Evolutionary conservation across 2,113 vertebrate species (phyloP).

Genomic region (Thunnus thynnus): DNA sequence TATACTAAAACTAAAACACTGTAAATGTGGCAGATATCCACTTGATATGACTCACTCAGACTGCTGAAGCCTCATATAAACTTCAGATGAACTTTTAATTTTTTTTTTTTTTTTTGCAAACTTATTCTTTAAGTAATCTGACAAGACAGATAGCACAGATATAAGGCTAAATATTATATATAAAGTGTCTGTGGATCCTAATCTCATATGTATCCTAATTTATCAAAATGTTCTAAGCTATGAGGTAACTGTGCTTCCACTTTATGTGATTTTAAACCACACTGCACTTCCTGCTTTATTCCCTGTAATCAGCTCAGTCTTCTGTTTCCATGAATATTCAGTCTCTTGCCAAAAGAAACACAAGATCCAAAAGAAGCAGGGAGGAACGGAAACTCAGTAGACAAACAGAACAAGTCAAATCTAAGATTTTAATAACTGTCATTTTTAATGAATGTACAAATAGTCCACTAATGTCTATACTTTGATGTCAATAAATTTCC

Average conservation of each 20-base stretch:
- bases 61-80: no score
- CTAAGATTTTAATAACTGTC: neutral
- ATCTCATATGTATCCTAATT: neutral
- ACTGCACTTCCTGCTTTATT: neutral
- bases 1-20: no score
- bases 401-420: slow-evolving; percentile 4
- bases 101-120: no score
- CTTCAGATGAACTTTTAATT: no score
- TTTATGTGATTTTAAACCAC: neutral
- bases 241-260: no score
- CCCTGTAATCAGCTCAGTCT: neutral
- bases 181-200: neutral
- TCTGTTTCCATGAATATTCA: neutral
- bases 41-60: no score
- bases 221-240: neutral
- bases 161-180: neutral
- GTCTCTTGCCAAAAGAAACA: slow-evolving; percentile 45
- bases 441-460: slow-evolving; percentile 6
- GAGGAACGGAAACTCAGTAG: neutral
- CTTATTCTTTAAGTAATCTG: no score
- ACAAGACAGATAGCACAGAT: neutral
- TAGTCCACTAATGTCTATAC: neutral
- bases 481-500: slow-evolving; percentile 36
- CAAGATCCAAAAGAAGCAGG: neutral
- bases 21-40: no score